Evolutionary conservation across 2,888 invertebrate species (phyloP), one percentile per base, ranked within the genome.

Genomic region (Salpingus planirostris): DNA sequence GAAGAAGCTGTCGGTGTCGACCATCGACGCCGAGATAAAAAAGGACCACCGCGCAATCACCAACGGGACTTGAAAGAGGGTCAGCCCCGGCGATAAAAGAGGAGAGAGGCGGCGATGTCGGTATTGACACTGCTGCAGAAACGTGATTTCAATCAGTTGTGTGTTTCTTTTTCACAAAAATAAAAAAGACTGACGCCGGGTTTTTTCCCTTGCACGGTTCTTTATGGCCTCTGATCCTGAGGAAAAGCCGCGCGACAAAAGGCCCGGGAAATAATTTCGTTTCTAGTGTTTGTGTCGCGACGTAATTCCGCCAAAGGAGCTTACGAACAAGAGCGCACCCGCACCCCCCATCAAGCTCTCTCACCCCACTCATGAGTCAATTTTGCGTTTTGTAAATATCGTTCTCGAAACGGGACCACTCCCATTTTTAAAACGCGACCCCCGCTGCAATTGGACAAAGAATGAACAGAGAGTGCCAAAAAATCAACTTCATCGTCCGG

Each of bases 21-120:
- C 66, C 6, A 65, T 66, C 35, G 62, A 39, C 24, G n/a, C n/a
- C n/a, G 62, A 64, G 42, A 56, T 65, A 30, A 64, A 62, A 49
- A 64, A 60, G 34, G 64, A 64, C 32, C 60, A 62, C 31, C n/a
- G n/a, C n/a, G 41, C 55, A 11, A 55, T 62, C 24, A 50, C 51
- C 27, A 59, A 59, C 33, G 58, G 59, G 35, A 54, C 52, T 32
- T 58, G 55, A 56, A 38, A n/a, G n/a, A n/a, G 22, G 15, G 31
- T 13, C 23, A 5, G 12, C 7, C 35, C 29, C 23, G 29, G 29
- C 14, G 28, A 32, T 14, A 31, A 34, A 29, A 25, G 12, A 15
- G 27, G 13, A 30, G 15, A 32, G 21, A 27, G 21, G 6, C 23
- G 12, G 26, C 24, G 24, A 30, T 34, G 32, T 29, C 32, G n/a